These are phyloP conservation scores for Channa argus DNA, from an alignment of 2,113 vertebrate genomes.

Conservation along the genomic window DNA sequence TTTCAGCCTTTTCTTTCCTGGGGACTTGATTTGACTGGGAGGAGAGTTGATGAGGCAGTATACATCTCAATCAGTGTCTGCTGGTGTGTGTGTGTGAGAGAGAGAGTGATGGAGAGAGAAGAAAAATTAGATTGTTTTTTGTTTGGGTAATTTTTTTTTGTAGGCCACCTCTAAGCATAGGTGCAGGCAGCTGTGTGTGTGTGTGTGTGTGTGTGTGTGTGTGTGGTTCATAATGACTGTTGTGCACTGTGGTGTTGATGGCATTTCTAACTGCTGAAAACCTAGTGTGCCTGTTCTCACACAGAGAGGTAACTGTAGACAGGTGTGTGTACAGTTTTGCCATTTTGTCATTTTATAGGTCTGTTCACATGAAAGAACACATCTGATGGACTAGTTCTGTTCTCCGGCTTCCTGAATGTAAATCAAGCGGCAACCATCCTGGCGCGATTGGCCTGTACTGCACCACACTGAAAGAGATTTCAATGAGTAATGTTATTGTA, in stretches of 20 bases:
- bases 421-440: slow-evolving; percentile 43
- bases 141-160: neutral
- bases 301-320: slow-evolving; percentile 38
- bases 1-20: slow-evolving; percentile 10
- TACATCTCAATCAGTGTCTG: slow-evolving; percentile 24
- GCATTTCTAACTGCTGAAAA: slow-evolving; percentile 39
- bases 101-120: neutral
- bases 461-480: neutral
- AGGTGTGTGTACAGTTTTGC: slow-evolving; percentile 22
- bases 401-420: slow-evolving; percentile 33
- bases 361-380: slow-evolving; percentile 14
- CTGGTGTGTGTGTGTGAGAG: neutral
- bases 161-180: neutral
- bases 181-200: slow-evolving; percentile 9
- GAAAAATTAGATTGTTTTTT: neutral
- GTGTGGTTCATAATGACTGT: slow-evolving; percentile 49
- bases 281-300: slow-evolving; percentile 33
- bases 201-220: slow-evolving; percentile 11
- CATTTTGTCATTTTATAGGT: slow-evolving; percentile 13
- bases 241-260: slow-evolving; percentile 33
- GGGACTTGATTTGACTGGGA: slow-evolving; percentile 22
- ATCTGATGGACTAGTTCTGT: slow-evolving; percentile 28
- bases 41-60: slow-evolving; percentile 36
- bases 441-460: slow-evolving; percentile 9
- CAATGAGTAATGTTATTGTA: neutral